Conservation (phyloP, 2,888 invertebrate species). For the Synanthedon andrenaeformis region DNA sequence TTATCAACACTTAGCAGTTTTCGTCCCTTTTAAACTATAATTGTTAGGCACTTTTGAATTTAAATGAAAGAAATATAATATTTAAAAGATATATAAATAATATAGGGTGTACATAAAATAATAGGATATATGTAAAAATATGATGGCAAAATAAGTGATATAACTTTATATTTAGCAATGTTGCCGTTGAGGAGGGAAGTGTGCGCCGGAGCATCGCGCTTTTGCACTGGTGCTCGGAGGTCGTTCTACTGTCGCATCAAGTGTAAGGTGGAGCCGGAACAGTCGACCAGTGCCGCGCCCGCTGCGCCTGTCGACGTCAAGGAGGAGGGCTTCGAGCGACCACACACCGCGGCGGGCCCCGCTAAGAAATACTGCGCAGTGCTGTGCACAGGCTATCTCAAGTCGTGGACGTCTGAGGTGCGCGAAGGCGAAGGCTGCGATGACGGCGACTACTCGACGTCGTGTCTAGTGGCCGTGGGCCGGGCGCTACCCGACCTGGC, state of each 20-base stretch:
- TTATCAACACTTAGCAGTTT: not conserved
- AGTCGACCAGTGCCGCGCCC: slow-evolving; percentile 9
- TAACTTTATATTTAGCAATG: slow-evolving; percentile 75
- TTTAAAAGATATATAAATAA: too few relatives aligned
- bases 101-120: too few relatives aligned
- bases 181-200: slow-evolving; percentile 89
- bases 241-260: slow-evolving; percentile 97
- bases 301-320: slow-evolving; percentile 74
- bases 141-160: too few relatives aligned
- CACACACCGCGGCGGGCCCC: slow-evolving; percentile 69
- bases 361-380: slow-evolving; percentile 90
- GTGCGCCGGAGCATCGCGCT: slow-evolving; percentile 78
- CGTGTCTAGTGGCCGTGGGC: slow-evolving; percentile 91
- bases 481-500: slow-evolving; percentile 75
- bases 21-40: not conserved
- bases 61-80: not conserved
- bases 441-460: slow-evolving; percentile 74
- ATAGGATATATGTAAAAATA: too few relatives aligned
- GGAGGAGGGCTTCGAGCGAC: slow-evolving; percentile 66
- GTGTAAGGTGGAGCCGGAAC: slow-evolving; percentile 64
- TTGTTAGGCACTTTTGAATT: not conserved
- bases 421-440: slow-evolving; percentile 72
- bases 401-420: slow-evolving; percentile 87
- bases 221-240: slow-evolving; percentile 89
- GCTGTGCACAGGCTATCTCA: slow-evolving; percentile 93